Conservation (phyloP, 2,888 invertebrate genomes). For the Acrocera orbiculus region DNA sequence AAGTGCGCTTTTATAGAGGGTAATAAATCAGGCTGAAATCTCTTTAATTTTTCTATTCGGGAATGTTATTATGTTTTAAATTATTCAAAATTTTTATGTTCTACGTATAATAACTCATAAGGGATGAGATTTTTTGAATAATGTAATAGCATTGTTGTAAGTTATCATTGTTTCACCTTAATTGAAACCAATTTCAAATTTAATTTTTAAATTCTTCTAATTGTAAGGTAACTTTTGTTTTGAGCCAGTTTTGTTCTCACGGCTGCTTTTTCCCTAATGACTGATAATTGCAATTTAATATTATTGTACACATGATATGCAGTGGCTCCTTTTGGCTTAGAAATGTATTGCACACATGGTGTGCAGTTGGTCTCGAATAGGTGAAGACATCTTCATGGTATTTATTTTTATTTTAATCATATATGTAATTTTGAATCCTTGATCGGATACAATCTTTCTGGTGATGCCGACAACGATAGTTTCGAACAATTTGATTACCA, state of each 20-base stretch:
- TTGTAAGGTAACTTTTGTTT: too few species aligned
- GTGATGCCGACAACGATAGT: constrained; percentile 6
- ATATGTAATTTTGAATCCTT: constrained; percentile 8
- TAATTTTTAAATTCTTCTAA: too few species aligned
- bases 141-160: constrained; percentile 6
- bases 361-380: too few species aligned
- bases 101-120: constrained; percentile 6
- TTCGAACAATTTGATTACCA: too few species aligned
- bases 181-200: too few species aligned
- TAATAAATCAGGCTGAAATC: constrained; percentile 2
- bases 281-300: too few species aligned
- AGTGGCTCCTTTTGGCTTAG: too few species aligned
- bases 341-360: too few species aligned
- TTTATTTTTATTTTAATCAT: constrained; percentile 6
- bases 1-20: neutral
- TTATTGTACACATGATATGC: too few species aligned
- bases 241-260: too few species aligned
- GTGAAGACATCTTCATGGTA: constrained; percentile 7
- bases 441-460: constrained; percentile 5
- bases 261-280: too few species aligned
- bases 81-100: neutral
- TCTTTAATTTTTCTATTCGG: constrained; percentile 4
- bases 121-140: constrained; percentile 9
- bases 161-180: constrained; percentile 7
- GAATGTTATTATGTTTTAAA: neutral